Base-by-base conservation (phyloP, 2,797 vertebrate species). In the Gambusia yucatana region DNA sequence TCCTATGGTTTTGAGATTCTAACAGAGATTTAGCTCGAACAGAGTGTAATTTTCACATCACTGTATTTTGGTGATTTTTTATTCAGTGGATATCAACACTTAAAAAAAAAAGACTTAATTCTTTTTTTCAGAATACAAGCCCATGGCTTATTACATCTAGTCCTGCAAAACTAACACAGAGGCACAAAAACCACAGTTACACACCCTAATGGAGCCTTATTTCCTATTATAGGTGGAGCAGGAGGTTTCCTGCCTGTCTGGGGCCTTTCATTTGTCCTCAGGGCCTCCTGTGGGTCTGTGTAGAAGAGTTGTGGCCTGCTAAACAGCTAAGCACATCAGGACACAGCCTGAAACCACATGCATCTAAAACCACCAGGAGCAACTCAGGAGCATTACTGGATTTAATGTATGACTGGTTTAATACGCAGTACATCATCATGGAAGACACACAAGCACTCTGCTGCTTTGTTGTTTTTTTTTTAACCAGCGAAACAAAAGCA, bases 241-340 rank as follows among this genome's bases (percentile, higher is more conserved):
- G 89, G 87, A 86, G 52, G 81, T 80, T 92, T 91, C 88, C 85
- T 82, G 85, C 11, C 75, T 72, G 73, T 77, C 71, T 36, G 3
- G 61, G 57, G 59, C 72, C 73, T 67, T 70, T 75, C 28, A 70
- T 81, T 16, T 86, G 83, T 86, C 89, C 88, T 87, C 14, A 0
- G 88, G 89, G 86, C 44, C 63, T 47, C 78, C 57, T 86, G 84
- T 77, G 79, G 82, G 73, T 83, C 77, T 50, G 61, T 57, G n/a
- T 46, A 4, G 46, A 84, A 88, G 84, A 74, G 89, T 75, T 91
- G 87, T 76, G 88, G 87, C 74, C 73, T 83, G 70, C 83, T 90
- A 81, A 89, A 86, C 86, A 82, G 86, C 92, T 87, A 63, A 89
- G 81, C 70, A 80, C 85, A 84, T 85, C 87, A 88, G 87, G 87